Evolutionary conservation across 2,888 invertebrate species (phyloP).

Genomic region (Hypomecis atomaria): DNA sequence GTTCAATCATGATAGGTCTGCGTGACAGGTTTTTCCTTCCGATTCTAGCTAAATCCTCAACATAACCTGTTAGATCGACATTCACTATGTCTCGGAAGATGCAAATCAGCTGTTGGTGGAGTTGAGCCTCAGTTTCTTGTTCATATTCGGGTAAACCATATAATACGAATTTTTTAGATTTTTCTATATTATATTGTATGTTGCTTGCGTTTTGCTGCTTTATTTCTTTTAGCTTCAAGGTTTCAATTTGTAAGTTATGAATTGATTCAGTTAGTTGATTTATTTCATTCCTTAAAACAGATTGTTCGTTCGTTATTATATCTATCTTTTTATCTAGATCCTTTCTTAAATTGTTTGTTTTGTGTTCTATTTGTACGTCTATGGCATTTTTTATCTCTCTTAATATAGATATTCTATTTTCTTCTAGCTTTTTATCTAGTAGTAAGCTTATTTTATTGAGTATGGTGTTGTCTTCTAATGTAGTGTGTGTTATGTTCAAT

Average conservation of each 20-base stretch:
- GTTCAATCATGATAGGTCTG: too few relatives aligned
- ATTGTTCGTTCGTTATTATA: background rate
- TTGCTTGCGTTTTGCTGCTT: background rate
- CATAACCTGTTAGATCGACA: too few relatives aligned
- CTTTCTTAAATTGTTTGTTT: too few relatives aligned
- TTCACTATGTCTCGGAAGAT: too few relatives aligned
- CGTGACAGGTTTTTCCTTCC: too few relatives aligned
- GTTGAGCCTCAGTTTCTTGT: too few relatives aligned
- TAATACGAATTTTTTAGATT: too few relatives aligned
- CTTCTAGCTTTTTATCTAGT: constrained; percentile 12
- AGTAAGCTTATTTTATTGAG: too few relatives aligned
- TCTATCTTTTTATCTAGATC: background rate
- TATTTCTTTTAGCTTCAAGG: constrained; percentile 4
- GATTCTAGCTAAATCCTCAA: too few relatives aligned
- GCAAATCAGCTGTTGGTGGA: too few relatives aligned
- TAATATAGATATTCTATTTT: constrained; percentile 5
- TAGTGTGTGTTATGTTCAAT: background rate
- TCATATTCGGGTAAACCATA: too few relatives aligned
- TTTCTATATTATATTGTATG: background rate
- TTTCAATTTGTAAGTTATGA: constrained; percentile 5
- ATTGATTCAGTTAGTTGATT: background rate
- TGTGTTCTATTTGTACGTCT: background rate
- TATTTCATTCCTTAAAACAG: background rate
- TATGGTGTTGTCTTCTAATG: too few relatives aligned
- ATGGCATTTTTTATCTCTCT: constrained; percentile 1